phyloP scores from a whole-genome alignment of 2,888 invertebrate genomes.

The Hesperia comma region DNA sequence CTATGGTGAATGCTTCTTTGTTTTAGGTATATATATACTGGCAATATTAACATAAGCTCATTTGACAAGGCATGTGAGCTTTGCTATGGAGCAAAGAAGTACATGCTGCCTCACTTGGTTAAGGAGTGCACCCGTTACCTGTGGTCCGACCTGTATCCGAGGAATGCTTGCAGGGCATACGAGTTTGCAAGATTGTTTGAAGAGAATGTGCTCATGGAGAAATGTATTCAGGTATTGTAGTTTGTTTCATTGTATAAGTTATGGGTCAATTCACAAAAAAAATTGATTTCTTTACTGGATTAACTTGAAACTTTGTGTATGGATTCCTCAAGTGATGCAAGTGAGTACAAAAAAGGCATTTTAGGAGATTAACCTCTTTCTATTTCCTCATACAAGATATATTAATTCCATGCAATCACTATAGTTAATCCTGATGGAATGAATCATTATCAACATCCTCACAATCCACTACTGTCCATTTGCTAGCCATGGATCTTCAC shows the following conservation, averaged over 20 bases:
- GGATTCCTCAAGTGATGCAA: too few species aligned
- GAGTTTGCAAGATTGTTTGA: constrained; percentile 94
- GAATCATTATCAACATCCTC: too few species aligned
- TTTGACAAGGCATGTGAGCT: constrained; percentile 94
- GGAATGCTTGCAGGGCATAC: constrained; percentile 93
- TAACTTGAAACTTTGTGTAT: too few species aligned
- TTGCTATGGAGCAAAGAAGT: constrained; percentile 94
- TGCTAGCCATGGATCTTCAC: too few species aligned
- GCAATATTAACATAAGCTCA: constrained; percentile 90
- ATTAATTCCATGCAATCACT: too few species aligned
- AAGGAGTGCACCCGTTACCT: constrained; percentile 92
- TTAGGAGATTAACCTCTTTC: too few species aligned
- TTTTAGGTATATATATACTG: constrained; percentile 91
- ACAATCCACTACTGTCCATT: too few species aligned
- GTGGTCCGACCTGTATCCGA: constrained; percentile 91
- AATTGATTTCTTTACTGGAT: too few species aligned
- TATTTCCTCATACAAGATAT: too few species aligned
- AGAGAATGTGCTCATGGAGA: constrained; percentile 91
- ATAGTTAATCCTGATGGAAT: too few species aligned
- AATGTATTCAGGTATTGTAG: constrained; percentile 87
- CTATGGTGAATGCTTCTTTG: neutral
- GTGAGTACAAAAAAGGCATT: too few species aligned
- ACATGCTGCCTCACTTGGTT: constrained; percentile 92
- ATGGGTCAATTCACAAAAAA: too few species aligned
- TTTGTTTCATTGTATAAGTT: neutral